These are phyloP conservation scores for Danio aesculapii DNA, from an alignment of 2,797 vertebrate species.

Conservation along the genomic window DNA sequence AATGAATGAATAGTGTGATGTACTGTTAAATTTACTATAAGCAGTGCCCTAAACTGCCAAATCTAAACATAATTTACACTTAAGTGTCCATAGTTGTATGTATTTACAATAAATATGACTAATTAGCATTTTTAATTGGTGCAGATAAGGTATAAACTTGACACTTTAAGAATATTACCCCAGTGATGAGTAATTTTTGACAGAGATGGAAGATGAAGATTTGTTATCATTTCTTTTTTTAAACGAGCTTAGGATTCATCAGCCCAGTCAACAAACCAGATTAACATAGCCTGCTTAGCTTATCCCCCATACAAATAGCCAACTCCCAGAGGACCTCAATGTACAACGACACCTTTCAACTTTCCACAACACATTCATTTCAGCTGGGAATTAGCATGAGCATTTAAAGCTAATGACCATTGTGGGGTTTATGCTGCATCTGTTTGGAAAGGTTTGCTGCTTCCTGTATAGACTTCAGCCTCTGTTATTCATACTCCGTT, in stretches of 20 bases:
- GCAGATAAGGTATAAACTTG: not conserved
- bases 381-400: not conserved
- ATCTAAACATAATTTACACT: too few species aligned
- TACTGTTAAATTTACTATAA: not conserved
- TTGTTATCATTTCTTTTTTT: not conserved
- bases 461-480: not conserved
- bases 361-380: not conserved
- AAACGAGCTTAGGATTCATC: not conserved
- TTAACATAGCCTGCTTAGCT: not conserved
- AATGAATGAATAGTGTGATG: not conserved
- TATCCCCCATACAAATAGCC: not conserved
- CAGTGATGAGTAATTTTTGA: not conserved
- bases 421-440: not conserved
- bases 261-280: not conserved
- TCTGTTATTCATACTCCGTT: slow-evolving; percentile 4
- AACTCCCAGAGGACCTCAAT: not conserved
- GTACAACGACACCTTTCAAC: not conserved
- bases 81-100: not conserved
- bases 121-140: not conserved
- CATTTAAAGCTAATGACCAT: not conserved
- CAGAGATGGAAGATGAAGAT: not conserved
- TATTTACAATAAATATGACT: not conserved
- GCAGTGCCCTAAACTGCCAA: not conserved
- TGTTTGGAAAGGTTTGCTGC: not conserved
- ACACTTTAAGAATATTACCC: not conserved